These are phyloP conservation scores for Parazoanthus darwini DNA, from an alignment of 92 coral and sea anemone genomes.

Conservation along the genomic window DNA sequence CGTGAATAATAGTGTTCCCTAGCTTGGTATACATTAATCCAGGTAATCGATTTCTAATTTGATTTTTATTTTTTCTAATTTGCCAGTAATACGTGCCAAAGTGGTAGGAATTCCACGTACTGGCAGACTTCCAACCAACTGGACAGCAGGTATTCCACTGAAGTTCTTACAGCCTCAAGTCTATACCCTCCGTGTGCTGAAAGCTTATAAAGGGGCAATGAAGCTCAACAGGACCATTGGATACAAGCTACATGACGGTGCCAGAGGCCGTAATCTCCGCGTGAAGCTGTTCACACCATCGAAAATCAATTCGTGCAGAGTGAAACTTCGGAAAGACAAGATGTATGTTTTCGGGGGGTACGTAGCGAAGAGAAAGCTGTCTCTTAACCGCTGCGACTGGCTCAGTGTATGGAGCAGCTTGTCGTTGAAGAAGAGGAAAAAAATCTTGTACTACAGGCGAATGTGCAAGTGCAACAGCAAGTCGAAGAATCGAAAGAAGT, in stretches of 20 bases:
- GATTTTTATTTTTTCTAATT: not conserved
- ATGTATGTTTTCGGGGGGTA: constrained; percentile 27
- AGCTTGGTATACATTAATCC: no score
- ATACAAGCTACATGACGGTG: constrained; percentile 8
- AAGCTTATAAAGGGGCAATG: constrained; percentile 29
- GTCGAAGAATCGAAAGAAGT: constrained; percentile 15
- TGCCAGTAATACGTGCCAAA: constrained; percentile 33
- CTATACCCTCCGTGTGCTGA: constrained; percentile 27
- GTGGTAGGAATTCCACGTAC: constrained; percentile 17
- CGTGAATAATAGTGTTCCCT: no score
- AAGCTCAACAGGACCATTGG: constrained; percentile 28
- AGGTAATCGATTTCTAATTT: no score
- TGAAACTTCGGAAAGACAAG: constrained; percentile 3
- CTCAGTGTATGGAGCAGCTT: not conserved
- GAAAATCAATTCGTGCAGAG: constrained; percentile 5
- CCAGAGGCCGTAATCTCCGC: constrained; percentile 24
- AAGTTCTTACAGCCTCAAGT: constrained; percentile 22
- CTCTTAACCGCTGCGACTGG: constrained; percentile 24
- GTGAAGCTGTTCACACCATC: constrained; percentile 29
- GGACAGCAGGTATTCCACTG: not conserved
- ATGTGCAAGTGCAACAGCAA: constrained; percentile 19
- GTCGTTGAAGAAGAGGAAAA: constrained; percentile 4
- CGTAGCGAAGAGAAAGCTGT: constrained; percentile 5
- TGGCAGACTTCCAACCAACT: constrained; percentile 14
- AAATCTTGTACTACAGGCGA: constrained; percentile 11